Percentiles rank a stretch among this genome's conserved stretches.
Evolutionary conservation across 2,113 vertebrate species (phyloP).

Genomic region (Pagrus major): DNA sequence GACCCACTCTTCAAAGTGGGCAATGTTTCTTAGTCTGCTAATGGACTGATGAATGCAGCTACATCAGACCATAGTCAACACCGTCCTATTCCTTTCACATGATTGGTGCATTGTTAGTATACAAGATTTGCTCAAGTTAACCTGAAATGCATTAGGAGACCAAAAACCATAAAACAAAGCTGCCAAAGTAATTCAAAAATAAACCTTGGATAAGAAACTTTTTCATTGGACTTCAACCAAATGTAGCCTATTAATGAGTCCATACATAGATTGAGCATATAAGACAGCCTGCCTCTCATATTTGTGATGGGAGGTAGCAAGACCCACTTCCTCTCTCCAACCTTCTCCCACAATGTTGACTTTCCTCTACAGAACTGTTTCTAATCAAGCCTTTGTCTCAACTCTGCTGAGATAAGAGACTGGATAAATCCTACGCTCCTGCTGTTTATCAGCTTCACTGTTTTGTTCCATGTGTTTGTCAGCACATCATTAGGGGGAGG

Average conservation of each 20-base stretch:
- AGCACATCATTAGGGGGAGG: constrained; percentile 82
- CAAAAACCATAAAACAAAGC: constrained; percentile 40
- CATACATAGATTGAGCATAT: background rate
- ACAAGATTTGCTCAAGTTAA: constrained; percentile 48
- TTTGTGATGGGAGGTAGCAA: constrained; percentile 27
- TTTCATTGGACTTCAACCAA: constrained; percentile 17
- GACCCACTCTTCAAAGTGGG: constrained; percentile 30
- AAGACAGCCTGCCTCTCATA: background rate
- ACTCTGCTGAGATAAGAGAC: constrained; percentile 75
- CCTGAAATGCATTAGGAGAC: constrained; percentile 37
- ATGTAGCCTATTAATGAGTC: background rate
- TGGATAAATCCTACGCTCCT: constrained; percentile 68
- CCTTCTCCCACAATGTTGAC: constrained; percentile 66
- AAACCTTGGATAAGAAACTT: constrained; percentile 55
- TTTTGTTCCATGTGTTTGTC: constrained; percentile 84
- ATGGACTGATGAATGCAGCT: constrained; percentile 61
- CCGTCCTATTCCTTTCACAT: constrained; percentile 21
- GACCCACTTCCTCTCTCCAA: constrained; percentile 58
- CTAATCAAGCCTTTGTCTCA: constrained; percentile 78
- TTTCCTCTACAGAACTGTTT: constrained; percentile 74
- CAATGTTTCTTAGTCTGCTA: constrained; percentile 41
- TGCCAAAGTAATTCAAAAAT: constrained; percentile 39
- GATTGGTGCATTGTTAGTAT: constrained; percentile 17
- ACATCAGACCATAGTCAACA: constrained; percentile 31
- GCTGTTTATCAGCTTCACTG: constrained; percentile 73